Conservation (phyloP, 2,797 vertebrate genomes). For the Protonibea diacanthus region DNA sequence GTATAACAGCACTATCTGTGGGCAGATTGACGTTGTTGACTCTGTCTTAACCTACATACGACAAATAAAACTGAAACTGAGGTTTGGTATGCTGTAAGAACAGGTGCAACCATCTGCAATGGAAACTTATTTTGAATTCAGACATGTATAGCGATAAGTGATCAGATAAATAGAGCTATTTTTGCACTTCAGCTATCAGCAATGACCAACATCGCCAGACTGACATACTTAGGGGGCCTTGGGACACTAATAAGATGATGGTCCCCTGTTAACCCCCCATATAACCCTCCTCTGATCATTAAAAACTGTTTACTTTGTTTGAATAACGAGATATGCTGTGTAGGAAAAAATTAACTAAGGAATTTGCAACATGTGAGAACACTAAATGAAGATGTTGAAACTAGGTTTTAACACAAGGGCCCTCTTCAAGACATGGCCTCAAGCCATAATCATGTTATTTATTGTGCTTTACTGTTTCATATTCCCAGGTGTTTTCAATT, state of each 20-base stretch:
- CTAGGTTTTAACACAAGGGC: not conserved
- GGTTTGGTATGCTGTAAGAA: too few relatives aligned
- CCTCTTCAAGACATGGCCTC: not conserved
- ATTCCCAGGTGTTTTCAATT: not conserved
- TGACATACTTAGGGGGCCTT: not conserved
- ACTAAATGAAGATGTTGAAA: not conserved
- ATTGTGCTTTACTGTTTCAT: not conserved
- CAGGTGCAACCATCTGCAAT: too few relatives aligned
- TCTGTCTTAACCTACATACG: too few relatives aligned
- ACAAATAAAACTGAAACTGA: too few relatives aligned
- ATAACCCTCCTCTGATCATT: not conserved
- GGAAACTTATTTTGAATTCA: too few relatives aligned
- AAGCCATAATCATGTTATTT: too few relatives aligned
- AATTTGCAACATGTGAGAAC: not conserved
- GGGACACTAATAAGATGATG: not conserved
- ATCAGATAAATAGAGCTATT: too few relatives aligned
- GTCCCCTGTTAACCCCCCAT: not conserved
- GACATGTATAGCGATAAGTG: too few relatives aligned
- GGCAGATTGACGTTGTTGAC: too few relatives aligned
- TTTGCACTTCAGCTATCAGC: too few relatives aligned
- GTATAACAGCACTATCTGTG: too few relatives aligned
- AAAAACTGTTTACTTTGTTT: not conserved
- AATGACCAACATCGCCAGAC: not conserved
- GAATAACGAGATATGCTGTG: not conserved
- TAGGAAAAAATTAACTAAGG: not conserved